Evolutionary conservation across 2,113 vertebrate species (phyloP), one percentile per base, ranked within the genome.

Genomic region (Uria lomvia): DNA sequence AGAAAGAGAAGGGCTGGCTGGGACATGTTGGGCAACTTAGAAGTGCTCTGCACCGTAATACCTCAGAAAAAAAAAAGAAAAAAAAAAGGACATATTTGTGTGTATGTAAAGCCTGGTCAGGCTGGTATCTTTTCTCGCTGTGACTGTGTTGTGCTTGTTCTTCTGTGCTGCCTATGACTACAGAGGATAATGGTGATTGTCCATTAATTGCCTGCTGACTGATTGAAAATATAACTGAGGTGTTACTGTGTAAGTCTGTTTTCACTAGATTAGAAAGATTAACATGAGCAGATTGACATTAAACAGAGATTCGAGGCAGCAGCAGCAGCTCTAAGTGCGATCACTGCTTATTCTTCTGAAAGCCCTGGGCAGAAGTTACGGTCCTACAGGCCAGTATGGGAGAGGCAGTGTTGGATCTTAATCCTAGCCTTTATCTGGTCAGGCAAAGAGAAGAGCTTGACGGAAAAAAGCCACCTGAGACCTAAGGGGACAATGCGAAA

Each of bases 51-150:
- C 21, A 16, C 42, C 34, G 16, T 21, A 68, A 8, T 2, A 38
- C 2, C 18, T 27, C 10, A 52, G 49, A 4, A n/a, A 62, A 67
- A 52, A 50, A 3, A 7, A 0, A 3, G 0, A 5, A 2, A 8
- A 42, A 42, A 38, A 36, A 62, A 12, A 24, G 9, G 8, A 8
- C 83, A 0, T 38, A 38, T 11, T 36, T 87, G 8, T 60, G 15
- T 32, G 11, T 14, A 8, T 21, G 53, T 52, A 62, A 88, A 47
- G 71, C n/a, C 47, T 43, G 40, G 6, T 14, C 43, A 72, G 53
- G 21, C 30, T 90, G 29, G 13, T 42, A 8, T 15, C 22, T 76
- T 74, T 72, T 68, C 55, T 70, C 26, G 8, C 9, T 34, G 24
- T 21, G 55, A 9, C 14, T 58, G 7, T 55, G 36, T 21, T 74